Evolutionary conservation across 2,113 vertebrate genomes (phyloP), one percentile per base, ranked within the genome.

Genomic region (Pseudois nayaur): DNA sequence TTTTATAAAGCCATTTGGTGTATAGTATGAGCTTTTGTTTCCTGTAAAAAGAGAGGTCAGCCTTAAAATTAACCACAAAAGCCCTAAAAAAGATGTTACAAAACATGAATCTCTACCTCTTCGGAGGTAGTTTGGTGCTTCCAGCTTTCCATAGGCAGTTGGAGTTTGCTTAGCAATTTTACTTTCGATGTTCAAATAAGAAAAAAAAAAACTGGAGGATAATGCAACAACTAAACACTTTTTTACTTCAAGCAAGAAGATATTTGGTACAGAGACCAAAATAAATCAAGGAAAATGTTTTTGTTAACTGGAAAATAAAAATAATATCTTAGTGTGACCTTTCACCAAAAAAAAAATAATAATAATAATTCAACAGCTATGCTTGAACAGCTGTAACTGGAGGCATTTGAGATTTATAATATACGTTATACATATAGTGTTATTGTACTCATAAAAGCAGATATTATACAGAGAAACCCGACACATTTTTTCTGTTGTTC

Each of bases 291-390:
- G 43, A 57, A 62, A 84, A 95, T 31, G 21, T 84, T 8, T 82
- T n/a, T n/a, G 29, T 71, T 83, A 96, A 92, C 84, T 86, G 25
- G 45, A 96, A 98, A 64, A 92, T 71, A 79, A 91, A 95, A 94
- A 55, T 31, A 48, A 25, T 45, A 76, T 57, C 74, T 86, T 54
- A 36, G 21, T 62, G 50, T 91, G 76, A 71, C 21, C 52, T 92
- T 27, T 67, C 83, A 93, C 71, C 89, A 74, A 88, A 95, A 89
- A 78, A 55, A 62, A 59, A 40, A 1, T 8, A 21, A 76, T 29
- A 71, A 67, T 79, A 67, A 96, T 57, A 79, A 87, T 29, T 86
- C 67, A 89, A 89, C 16, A 79, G 17, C 25, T 54, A 52, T 19
- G 15, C 31, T n/a, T 57, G 48, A 4, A 43, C 11, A 76, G 23